A percentile compares a stretch with the other conserved stretches of the same genome.
Conservation (phyloP, 1,140 invertebrate species). For the Dendrolimus punctatus region DNA sequence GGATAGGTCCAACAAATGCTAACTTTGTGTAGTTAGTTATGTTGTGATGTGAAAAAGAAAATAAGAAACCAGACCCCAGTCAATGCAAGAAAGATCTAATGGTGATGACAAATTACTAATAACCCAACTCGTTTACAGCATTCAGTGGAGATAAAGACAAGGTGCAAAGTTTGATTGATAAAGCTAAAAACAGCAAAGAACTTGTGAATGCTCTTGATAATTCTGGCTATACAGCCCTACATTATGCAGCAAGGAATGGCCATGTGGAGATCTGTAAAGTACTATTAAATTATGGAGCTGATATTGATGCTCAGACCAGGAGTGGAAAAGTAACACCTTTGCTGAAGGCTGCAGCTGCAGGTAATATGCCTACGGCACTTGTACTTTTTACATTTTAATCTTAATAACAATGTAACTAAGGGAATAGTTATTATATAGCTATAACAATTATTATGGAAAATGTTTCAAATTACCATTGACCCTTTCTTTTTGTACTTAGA, state of each 20-base stretch:
- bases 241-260: slow-evolving; percentile 89
- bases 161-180: slow-evolving; percentile 73
- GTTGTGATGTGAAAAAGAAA: no score
- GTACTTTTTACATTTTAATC: not conserved
- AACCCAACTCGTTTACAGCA: slow-evolving; percentile 59
- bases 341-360: slow-evolving; percentile 85
- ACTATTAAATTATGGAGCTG: slow-evolving; percentile 79
- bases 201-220: slow-evolving; percentile 72
- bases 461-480: no score
- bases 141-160: slow-evolving; percentile 77
- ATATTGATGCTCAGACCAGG: slow-evolving; percentile 82
- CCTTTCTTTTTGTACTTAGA: no score
- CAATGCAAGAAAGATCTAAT: no score
- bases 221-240: slow-evolving; percentile 84
- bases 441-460: no score
- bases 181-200: slow-evolving; percentile 72
- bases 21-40: no score
- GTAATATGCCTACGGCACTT: slow-evolving; percentile 45
- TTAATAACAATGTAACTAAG: not conserved
- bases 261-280: slow-evolving; percentile 79
- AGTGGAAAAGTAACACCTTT: slow-evolving; percentile 83
- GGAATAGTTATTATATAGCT: no score
- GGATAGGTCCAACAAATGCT: no score
- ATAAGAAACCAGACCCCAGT: no score
- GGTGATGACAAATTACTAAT: not conserved